Evolutionary conservation across 2,113 vertebrate species (phyloP), one percentile per base, ranked within the genome.

Genomic region (Apistogramma diplotaenia): DNA sequence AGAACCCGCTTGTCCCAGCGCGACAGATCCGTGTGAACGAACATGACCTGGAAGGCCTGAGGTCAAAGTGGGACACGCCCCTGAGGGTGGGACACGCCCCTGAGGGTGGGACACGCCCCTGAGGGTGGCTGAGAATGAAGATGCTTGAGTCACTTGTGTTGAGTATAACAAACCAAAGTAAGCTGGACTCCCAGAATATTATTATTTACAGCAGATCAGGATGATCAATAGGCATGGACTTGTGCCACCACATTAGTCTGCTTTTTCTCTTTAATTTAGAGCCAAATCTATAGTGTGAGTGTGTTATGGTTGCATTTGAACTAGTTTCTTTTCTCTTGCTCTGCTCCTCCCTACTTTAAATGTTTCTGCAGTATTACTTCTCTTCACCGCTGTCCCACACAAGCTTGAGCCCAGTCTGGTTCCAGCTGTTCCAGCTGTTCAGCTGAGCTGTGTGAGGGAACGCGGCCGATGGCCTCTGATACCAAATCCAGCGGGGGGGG

Each of bases 401-500:
- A 86, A 25, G 6, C 71, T 81, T 77, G 11, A 57, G 43, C 16
- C 16, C 1, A 9, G 33, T 43, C 57, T n/a, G 4, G 62, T 59
- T 71, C 58, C 74, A 29, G 43, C 3, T 1, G n/a, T n/a, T n/a
- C n/a, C n/a, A n/a, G n/a, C n/a, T n/a, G 59, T 79, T n/a, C n/a
- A n/a, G n/a, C n/a, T n/a, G 78, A 76, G 74, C 43, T 61, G 61
- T 73, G 81, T 76, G 65, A 74, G 29, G 54, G 37, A 83, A 25
- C 11, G 46, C 3, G 10, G 13, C 19, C 56, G 81, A 61, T 78
- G 71, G 80, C 76, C 53, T 56, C 31, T 55, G 40, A 78, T 81
- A 61, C 67, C 40, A 21, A 72, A 67, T 46, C 54, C 77, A 87
- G n/a, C 35, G 62, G 62, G 29, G 25, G 56, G 78, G 60, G n/a